Conservation (phyloP, 2,113 vertebrate species). For the Nycticryphes semicollaris region DNA sequence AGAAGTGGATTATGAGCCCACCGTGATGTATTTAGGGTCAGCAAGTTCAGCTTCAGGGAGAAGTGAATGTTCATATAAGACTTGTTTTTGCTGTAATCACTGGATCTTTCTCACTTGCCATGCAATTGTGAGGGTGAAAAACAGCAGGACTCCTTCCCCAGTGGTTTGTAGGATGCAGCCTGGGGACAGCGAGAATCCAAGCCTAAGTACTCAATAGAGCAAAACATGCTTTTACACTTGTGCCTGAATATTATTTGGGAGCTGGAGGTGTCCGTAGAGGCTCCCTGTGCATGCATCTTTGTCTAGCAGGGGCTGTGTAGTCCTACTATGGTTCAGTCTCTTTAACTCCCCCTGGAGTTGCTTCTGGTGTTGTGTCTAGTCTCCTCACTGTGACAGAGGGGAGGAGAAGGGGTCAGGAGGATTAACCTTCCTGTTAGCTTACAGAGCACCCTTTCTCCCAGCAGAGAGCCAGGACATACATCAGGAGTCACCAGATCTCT, state of each 20-base stretch:
- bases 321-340: not conserved
- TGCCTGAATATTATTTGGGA: not conserved
- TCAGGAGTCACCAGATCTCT: not conserved
- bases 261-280: not conserved
- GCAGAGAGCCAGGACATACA: not conserved
- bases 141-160: not conserved
- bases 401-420: accelerated
- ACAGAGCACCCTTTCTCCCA: not conserved
- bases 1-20: not conserved
- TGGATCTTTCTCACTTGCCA: not conserved
- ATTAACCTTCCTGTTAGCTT: not conserved
- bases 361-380: not conserved
- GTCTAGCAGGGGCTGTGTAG: not conserved
- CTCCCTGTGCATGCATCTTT: accelerated
- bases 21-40: not conserved
- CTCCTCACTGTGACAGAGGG: not conserved
- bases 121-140: not conserved
- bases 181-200: not conserved
- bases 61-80: not conserved
- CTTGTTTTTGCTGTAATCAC: not conserved
- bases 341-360: not conserved
- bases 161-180: not conserved
- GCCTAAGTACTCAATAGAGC: not conserved
- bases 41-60: not conserved
- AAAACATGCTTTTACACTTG: not conserved